Percentiles rank a stretch among this genome's conserved stretches.
These are phyloP conservation scores for Galerucella nymphaeae DNA, from an alignment of 2,888 invertebrate genomes.

Conservation along the genomic window DNA sequence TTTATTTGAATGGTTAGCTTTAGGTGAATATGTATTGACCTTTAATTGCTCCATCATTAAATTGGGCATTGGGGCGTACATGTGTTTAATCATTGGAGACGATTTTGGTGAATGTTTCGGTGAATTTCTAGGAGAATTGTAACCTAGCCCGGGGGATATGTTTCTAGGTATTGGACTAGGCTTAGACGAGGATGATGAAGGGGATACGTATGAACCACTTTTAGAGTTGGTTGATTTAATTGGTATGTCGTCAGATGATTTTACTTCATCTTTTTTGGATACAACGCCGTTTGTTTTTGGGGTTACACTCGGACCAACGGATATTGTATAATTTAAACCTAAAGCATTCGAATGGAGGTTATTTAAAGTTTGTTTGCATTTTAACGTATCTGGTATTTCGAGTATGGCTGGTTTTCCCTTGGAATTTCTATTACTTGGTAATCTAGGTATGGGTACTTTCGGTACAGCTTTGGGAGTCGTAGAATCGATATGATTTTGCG, in stretches of 20 bases:
- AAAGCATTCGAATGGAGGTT: slow-evolving; percentile 60
- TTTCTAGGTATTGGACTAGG: slow-evolving; percentile 38
- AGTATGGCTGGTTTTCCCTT: slow-evolving; percentile 28
- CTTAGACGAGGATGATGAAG: slow-evolving; percentile 37
- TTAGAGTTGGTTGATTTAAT: slow-evolving; percentile 26
- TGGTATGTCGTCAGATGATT: slow-evolving; percentile 36
- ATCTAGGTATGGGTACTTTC: slow-evolving; percentile 58
- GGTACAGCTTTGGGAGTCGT: slow-evolving; percentile 36
- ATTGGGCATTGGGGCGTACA: slow-evolving; percentile 50
- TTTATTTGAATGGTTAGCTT: slow-evolving; percentile 29
- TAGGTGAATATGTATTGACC: slow-evolving; percentile 38
- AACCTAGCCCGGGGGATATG: slow-evolving; percentile 36
- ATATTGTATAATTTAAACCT: slow-evolving; percentile 62
- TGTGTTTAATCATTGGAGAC: slow-evolving; percentile 53
- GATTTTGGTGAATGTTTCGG: slow-evolving; percentile 55
- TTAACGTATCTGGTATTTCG: slow-evolving; percentile 31
- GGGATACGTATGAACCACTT: slow-evolving; percentile 9
- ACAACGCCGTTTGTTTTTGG: slow-evolving; percentile 46
- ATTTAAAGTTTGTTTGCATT: slow-evolving; percentile 48
- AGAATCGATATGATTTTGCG: slow-evolving; percentile 38
- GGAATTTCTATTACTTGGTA: slow-evolving; percentile 50
- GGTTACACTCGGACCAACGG: slow-evolving; percentile 49
- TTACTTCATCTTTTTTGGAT: slow-evolving; percentile 41
- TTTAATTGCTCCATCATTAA: slow-evolving; percentile 43
- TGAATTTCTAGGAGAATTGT: slow-evolving; percentile 44